phyloP scores from a whole-genome alignment of 2,113 vertebrate species.

The Xiphophorus couchianus region DNA sequence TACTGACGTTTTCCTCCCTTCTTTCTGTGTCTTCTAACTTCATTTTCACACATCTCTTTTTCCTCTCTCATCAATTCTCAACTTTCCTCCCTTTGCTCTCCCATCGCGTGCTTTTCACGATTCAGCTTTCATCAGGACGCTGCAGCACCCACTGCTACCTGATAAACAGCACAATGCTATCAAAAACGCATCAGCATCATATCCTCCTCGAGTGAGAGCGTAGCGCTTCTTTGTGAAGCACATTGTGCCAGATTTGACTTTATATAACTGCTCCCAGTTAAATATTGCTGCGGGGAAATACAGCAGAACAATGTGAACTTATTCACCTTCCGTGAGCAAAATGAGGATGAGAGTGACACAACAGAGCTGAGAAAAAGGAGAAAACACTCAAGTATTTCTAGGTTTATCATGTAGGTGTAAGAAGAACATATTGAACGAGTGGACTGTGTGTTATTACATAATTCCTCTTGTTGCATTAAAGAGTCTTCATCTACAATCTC shows the following conservation, averaged over 20 bases:
- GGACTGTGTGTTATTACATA: not conserved
- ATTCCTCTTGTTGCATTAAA: conserved; percentile 10
- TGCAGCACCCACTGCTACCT: not conserved
- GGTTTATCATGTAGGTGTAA: conserved; percentile 5
- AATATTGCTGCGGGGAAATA: conserved; percentile 31
- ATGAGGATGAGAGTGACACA: not conserved
- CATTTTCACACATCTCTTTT: conserved; percentile 25
- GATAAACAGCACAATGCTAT: not conserved
- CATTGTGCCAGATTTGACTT: conserved; percentile 3
- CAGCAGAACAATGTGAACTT: conserved; percentile 12
- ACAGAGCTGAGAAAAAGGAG: not conserved
- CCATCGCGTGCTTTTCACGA: not conserved
- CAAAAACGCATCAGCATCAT: not conserved
- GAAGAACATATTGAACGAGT: not conserved
- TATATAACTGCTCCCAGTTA: conserved; percentile 5
- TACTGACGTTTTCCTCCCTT: conserved; percentile 14
- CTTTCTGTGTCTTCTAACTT: not conserved
- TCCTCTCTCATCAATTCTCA: not conserved
- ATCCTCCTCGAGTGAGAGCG: not conserved
- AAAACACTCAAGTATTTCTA: not conserved
- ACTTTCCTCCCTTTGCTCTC: not conserved
- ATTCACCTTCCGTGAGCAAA: not conserved
- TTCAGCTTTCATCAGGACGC: not conserved
- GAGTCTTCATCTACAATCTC: too few relatives aligned
- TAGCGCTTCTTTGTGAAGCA: not conserved